Evolutionary conservation across 2,888 invertebrate species (phyloP), one percentile per base, ranked within the genome.

Genomic region (Drosophila koepferae): DNA sequence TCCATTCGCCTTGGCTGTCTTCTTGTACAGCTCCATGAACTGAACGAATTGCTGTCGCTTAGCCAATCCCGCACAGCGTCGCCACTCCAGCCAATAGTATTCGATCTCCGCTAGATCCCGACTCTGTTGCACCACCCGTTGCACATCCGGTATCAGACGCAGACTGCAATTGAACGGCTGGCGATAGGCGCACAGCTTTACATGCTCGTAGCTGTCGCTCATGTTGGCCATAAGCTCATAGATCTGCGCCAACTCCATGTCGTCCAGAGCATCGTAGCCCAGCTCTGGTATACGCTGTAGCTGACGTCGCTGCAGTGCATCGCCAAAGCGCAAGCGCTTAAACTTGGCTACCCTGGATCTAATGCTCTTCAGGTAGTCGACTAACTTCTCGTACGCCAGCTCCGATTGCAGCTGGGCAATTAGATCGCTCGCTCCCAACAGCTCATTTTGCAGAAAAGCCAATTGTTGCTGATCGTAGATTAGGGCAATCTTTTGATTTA

Each of bases 151-250:
- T 91, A 97, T 96, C 36, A 97, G 93, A 12, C 94, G 91, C 18
- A 97, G 92, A 85, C 96, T 95, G 81, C 97, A 97, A 78, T 95
- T 95, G 0, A 89, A 91, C 0, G 91, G 89, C 70, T 96, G 94
- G 31, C 94, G 94, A 83, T 93, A 96, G 6, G 95, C 95, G 86
- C 97, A 97, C n/a, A 97, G 94, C 90, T 96, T 96, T 0, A 96
- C 95, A 3, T 95, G 96, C 0, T 96, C 95, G 89, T 96, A 97
- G 74, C 95, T 95, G 0, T 95, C 94, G 86, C 96, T 94, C 97
- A 97, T 97, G 16, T 95, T 95, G 0, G 95, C 95, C 1, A 95
- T 94, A 0, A 95, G 94, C 79, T 95, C 94, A 87, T 95, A 95
- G 46, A 95, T 93, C 60, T 94, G 92, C 68, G 94, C 94, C 82